phyloP scores from a whole-genome alignment of 2,797 vertebrate species.

The Spinus olivaceus region DNA sequence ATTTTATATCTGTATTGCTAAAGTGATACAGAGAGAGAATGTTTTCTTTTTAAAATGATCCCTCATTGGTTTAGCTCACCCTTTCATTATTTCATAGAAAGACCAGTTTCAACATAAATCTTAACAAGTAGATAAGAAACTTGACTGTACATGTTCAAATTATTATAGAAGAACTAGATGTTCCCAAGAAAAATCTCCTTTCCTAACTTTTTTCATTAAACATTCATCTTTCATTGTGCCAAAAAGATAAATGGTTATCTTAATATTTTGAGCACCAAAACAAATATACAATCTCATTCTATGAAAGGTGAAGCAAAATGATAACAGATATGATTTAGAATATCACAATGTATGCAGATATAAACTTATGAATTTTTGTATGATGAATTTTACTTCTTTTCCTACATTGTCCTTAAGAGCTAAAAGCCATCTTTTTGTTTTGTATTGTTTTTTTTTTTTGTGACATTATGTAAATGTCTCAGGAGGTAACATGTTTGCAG shows the following conservation, averaged over 20 bases:
- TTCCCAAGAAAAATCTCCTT: not conserved
- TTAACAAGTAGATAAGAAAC: not conserved
- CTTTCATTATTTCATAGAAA: not conserved
- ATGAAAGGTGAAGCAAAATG: not conserved
- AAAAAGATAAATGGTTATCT: not conserved
- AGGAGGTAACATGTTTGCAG: not conserved
- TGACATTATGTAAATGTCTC: not conserved
- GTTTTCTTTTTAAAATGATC: not conserved
- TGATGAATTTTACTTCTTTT: not conserved
- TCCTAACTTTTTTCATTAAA: not conserved
- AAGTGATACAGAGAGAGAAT: not conserved
- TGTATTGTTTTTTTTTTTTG: too few relatives aligned
- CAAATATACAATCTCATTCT: not conserved
- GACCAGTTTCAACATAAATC: not conserved
- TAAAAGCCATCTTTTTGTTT: not conserved
- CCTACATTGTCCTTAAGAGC: not conserved
- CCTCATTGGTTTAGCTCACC: not conserved
- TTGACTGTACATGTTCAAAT: not conserved
- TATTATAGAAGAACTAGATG: not conserved
- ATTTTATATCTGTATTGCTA: not conserved
- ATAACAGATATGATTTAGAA: not conserved
- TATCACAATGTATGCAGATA: not conserved
- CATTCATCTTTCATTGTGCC: not conserved
- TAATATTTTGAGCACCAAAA: not conserved
- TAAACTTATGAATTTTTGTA: not conserved